These are phyloP conservation scores for Sminthurides aquaticus DNA, from an alignment of 2,888 invertebrate genomes.

Conservation along the genomic window DNA sequence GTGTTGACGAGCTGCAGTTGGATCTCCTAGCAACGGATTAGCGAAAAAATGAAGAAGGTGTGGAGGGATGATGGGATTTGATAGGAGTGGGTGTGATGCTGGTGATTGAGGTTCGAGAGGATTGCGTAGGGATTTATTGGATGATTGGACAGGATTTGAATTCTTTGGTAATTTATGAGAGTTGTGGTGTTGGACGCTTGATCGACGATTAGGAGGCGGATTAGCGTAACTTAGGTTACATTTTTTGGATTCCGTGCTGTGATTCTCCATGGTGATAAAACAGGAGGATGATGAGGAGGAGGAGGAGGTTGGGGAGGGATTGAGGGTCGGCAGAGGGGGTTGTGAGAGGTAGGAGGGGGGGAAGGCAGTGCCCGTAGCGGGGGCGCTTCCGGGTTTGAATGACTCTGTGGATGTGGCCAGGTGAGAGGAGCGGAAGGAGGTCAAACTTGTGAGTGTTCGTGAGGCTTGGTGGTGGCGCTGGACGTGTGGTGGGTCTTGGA, in stretches of 20 bases:
- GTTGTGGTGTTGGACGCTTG: neutral
- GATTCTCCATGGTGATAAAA: neutral
- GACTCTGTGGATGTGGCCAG: neutral
- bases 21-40: neutral
- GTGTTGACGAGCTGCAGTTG: neutral
- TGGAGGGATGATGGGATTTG: neutral
- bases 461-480: conserved; percentile 8
- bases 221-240: neutral
- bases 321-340: neutral
- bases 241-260: neutral
- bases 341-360: neutral
- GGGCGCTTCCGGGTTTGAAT: neutral
- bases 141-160: neutral
- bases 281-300: neutral
- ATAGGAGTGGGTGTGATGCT: neutral
- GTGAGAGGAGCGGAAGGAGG: neutral
- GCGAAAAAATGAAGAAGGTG: neutral
- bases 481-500: conserved; percentile 21
- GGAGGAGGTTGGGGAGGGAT: neutral
- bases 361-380: neutral
- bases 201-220: neutral
- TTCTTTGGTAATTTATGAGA: neutral
- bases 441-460: neutral
- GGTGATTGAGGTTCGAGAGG: neutral
- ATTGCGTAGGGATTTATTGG: neutral